A percentile compares a stretch with the other conserved stretches of the same genome.
Conservation (phyloP, 2,888 invertebrate species). For the Caenorhabditis zanzibari region DNA sequence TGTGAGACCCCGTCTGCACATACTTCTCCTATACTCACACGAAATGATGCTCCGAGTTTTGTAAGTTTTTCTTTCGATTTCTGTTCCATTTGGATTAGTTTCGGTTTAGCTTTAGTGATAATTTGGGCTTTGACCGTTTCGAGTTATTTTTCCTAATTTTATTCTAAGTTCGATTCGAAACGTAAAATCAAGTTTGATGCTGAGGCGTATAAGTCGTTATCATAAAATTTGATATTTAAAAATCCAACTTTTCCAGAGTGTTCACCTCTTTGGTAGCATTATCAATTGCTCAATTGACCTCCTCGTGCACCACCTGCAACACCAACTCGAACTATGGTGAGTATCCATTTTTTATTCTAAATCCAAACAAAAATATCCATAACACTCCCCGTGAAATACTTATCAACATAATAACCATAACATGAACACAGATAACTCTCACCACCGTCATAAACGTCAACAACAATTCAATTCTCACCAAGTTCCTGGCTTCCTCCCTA, state of each 20-base stretch:
- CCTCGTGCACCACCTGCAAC: conserved; percentile 45
- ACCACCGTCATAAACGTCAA: conserved; percentile 25
- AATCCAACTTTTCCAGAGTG: conserved; percentile 35
- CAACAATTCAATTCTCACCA: conserved; percentile 19
- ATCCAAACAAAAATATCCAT: neutral
- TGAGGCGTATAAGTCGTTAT: no score
- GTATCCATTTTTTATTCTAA: conserved; percentile 7
- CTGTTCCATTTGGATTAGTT: neutral
- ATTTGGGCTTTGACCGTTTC: no score
- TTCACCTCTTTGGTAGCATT: conserved; percentile 35
- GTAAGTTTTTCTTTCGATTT: conserved; percentile 46
- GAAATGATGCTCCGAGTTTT: conserved; percentile 48
- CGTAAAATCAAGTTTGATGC: neutral
- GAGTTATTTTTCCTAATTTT: no score
- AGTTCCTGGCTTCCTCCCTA: conserved; percentile 64
- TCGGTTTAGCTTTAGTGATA: neutral
- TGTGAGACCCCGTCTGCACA: conserved; percentile 24
- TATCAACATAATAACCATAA: conserved; percentile 12
- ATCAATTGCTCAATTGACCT: conserved; percentile 60
- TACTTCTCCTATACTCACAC: conserved; percentile 22
- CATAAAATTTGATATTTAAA: no score
- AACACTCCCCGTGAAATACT: neutral
- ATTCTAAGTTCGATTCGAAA: neutral
- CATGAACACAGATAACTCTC: conserved; percentile 32
- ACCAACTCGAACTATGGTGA: conserved; percentile 53